These are phyloP conservation scores for Meda fulgida DNA, from an alignment of 2,797 vertebrate species.

Conservation along the genomic window DNA sequence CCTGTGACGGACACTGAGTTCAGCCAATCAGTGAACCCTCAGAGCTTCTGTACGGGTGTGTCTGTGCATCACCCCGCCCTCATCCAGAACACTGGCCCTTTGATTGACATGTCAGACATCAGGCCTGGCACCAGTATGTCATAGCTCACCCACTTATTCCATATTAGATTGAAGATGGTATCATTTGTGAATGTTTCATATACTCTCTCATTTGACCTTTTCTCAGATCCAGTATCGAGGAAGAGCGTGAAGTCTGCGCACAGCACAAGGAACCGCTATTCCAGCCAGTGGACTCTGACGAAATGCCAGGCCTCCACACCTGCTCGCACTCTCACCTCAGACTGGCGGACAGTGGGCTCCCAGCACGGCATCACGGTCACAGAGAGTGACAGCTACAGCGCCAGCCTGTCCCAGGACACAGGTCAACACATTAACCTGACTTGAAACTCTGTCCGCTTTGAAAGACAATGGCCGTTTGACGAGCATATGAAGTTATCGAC, in stretches of 20 bases:
- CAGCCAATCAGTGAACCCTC: conserved; percentile 95
- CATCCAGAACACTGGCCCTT: conserved; percentile 96
- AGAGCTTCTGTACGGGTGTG: conserved; percentile 98
- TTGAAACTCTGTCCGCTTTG: background rate
- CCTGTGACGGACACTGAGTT: conserved; percentile 97
- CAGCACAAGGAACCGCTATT: conserved; percentile 95
- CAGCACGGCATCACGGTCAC: conserved; percentile 98
- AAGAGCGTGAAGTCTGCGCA: conserved; percentile 97
- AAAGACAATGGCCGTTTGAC: background rate
- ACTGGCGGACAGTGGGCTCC: conserved; percentile 96
- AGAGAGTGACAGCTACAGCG: conserved; percentile 98
- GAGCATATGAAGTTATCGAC: background rate
- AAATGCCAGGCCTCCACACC: conserved; percentile 98
- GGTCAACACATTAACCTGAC: conserved; percentile 72
- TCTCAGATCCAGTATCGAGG: conserved; percentile 91
- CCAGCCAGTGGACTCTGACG: conserved; percentile 98
- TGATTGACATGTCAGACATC: conserved; percentile 99
- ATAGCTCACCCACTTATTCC: background rate
- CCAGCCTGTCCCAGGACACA: conserved; percentile 98
- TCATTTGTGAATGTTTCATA: background rate
- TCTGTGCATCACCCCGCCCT: conserved; percentile 96
- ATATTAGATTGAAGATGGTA: background rate
- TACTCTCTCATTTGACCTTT: background rate
- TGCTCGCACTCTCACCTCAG: conserved; percentile 92
- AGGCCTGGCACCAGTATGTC: conserved; percentile 96